A percentile compares a stretch with the other conserved stretches of the same genome.
These are phyloP conservation scores for Umimayanthus kanabou DNA, from an alignment of 92 coral and sea anemone species.

Conservation along the genomic window DNA sequence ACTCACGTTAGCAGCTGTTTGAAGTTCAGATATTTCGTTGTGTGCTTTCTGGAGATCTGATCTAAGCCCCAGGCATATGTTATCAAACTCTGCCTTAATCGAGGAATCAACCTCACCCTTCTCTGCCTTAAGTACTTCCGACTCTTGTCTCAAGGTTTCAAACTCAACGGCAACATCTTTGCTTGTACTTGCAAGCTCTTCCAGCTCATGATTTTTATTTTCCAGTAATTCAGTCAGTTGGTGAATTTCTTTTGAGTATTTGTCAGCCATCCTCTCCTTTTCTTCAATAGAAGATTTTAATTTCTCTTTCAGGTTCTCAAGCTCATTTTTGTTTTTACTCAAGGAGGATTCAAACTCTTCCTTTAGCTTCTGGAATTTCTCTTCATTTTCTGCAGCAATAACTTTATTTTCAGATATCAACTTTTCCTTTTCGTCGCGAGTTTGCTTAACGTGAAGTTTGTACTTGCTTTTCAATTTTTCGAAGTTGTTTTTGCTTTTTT, in stretches of 20 bases:
- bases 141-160: conserved; percentile 44
- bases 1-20: conserved; percentile 47
- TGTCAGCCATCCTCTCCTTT: conserved; percentile 33
- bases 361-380: conserved; percentile 54
- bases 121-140: conserved; percentile 39
- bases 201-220: conserved; percentile 15
- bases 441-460: conserved; percentile 54
- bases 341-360: conserved; percentile 50
- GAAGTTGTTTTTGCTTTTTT: conserved; percentile 63
- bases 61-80: conserved; percentile 57
- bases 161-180: conserved; percentile 20
- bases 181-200: conserved; percentile 16
- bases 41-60: conserved; percentile 48
- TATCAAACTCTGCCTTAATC: conserved; percentile 54
- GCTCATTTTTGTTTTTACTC: conserved; percentile 24
- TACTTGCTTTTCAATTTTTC: conserved; percentile 65
- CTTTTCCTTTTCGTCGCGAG: conserved; percentile 62
- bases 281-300: conserved; percentile 27
- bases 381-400: conserved; percentile 58
- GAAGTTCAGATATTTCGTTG: conserved; percentile 44
- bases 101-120: conserved; percentile 54
- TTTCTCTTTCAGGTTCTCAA: conserved; percentile 34
- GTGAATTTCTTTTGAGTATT: conserved; percentile 21
- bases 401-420: conserved; percentile 53
- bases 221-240: conserved; percentile 27